Evolutionary conservation across 2,888 invertebrate species (phyloP), one percentile per base, ranked within the genome.

Genomic region (Amiota communis): DNA sequence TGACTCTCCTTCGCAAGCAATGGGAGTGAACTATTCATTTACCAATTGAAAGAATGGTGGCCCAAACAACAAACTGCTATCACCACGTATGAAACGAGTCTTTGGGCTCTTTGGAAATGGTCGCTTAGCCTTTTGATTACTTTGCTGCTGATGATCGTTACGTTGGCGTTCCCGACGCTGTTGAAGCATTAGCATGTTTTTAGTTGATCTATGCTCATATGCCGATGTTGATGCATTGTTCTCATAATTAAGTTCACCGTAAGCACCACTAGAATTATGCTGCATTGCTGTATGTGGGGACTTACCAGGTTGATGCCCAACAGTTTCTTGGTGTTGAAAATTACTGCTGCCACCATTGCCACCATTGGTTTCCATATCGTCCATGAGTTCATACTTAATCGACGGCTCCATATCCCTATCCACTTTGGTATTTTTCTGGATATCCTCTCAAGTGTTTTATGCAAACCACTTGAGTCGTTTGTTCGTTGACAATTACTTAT

Each of bases 11-110:
- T 36, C 36, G 8, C n/a, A 56, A 12, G 15, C 23, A 17, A 23
- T 23, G 23, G 23, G 1, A 23, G 23, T 23, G 23, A 23, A 23
- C 48, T 3, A 8, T 46, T 46, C 4, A 72, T 74, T 72, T 75
- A 81, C 81, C 77, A 80, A 69, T 65, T 79, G 75, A 49, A 79
- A 81, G 70, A 81, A 81, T 12, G 81, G 81, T 15, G 79, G 77
- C 59, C 71, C 74, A 74, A 80, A 80, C 0, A 81, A 48, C 10
- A 81, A 69, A 13, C 73, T 77, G 0, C 74, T 65, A 51, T 79
- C 79, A n/a, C 75, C 73, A 20, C 76, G 72, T 48, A 65, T 65
- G 48, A 65, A 65, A 48, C 64, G 64, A 48, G 47, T 48, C 17
- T 65, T 65, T 9, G 47, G 64, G 47, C 47, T 48, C 36, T 36